phyloP scores from a whole-genome alignment of 2,888 invertebrate species.

The Xestia ashworthii region DNA sequence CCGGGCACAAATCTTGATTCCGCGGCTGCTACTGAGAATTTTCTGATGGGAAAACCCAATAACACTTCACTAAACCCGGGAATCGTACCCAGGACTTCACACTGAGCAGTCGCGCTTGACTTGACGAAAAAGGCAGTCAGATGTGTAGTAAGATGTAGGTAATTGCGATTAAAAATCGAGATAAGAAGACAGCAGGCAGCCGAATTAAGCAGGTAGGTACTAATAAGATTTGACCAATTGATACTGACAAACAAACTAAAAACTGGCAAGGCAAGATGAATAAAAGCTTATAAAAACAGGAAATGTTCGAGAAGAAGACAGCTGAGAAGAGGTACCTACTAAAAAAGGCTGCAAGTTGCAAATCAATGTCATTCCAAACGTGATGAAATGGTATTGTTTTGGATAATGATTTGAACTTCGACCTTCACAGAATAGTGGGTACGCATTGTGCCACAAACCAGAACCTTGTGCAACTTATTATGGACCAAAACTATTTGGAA shows the following conservation, averaged over 20 bases:
- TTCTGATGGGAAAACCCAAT: too few relatives aligned
- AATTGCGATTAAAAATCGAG: neutral
- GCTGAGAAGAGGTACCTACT: neutral
- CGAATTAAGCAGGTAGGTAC: neutral
- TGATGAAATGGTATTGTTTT: too few relatives aligned
- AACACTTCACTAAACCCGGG: too few relatives aligned
- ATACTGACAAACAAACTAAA: too few relatives aligned
- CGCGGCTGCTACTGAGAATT: too few relatives aligned
- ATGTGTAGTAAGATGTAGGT: neutral
- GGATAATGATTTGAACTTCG: neutral
- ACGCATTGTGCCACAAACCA: neutral
- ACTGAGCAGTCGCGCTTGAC: too few relatives aligned
- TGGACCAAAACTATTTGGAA: conserved; percentile 27
- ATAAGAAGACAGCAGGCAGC: neutral
- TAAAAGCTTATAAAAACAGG: neutral
- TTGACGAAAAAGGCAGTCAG: too few relatives aligned
- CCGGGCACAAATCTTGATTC: too few relatives aligned
- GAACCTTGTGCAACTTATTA: conserved; percentile 40
- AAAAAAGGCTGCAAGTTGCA: neutral
- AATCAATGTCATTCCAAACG: neutral
- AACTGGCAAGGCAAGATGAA: too few relatives aligned
- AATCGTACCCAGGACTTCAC: too few relatives aligned
- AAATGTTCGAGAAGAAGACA: neutral
- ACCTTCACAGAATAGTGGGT: neutral
- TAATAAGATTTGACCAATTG: neutral